A percentile compares a stretch with the other conserved stretches of the same genome.
Evolutionary conservation across 2,888 invertebrate species (phyloP).

Genomic region (Drosophila lutescens): DNA sequence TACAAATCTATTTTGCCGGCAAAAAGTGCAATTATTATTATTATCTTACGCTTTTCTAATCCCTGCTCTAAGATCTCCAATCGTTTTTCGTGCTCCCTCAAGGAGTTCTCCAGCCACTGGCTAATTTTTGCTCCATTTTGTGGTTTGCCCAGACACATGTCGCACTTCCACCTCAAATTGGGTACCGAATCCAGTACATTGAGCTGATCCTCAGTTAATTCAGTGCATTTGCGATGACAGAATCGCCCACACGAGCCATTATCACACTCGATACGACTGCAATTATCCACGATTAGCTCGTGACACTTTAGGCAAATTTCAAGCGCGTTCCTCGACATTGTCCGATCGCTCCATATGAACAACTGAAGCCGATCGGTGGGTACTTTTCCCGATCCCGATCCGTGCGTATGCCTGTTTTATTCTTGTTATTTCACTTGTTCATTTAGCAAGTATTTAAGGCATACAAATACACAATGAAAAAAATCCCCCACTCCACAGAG

Average conservation of each 20-base stretch:
- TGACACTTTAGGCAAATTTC: slow-evolving; percentile 55
- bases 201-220: slow-evolving; percentile 34
- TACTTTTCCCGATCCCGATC: slow-evolving; percentile 48
- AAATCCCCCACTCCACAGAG: slow-evolving; percentile 8
- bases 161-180: slow-evolving; percentile 55
- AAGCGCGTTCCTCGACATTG: slow-evolving; percentile 56
- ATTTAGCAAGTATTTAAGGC: slow-evolving; percentile 32
- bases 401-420: slow-evolving; percentile 6
- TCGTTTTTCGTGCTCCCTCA: slow-evolving; percentile 63
- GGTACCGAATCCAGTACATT: slow-evolving; percentile 26
- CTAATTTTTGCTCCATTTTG: slow-evolving; percentile 8
- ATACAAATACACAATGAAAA: slow-evolving; percentile 15
- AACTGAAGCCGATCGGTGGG: slow-evolving; percentile 45
- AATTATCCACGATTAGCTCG: slow-evolving; percentile 5
- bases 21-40: too few species aligned
- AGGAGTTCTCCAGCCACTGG: slow-evolving; percentile 44
- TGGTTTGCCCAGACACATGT: slow-evolving; percentile 33
- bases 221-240: slow-evolving; percentile 46
- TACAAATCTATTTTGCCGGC: too few species aligned
- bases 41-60: slow-evolving; percentile 38
- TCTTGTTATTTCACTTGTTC: slow-evolving; percentile 16
- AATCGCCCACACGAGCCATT: slow-evolving; percentile 38
- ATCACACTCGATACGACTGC: slow-evolving; percentile 42
- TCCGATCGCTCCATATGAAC: slow-evolving; percentile 27
- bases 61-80: slow-evolving; percentile 48